Base-by-base conservation (phyloP, 2,888 invertebrate species). In the Pterostichus madidus region DNA sequence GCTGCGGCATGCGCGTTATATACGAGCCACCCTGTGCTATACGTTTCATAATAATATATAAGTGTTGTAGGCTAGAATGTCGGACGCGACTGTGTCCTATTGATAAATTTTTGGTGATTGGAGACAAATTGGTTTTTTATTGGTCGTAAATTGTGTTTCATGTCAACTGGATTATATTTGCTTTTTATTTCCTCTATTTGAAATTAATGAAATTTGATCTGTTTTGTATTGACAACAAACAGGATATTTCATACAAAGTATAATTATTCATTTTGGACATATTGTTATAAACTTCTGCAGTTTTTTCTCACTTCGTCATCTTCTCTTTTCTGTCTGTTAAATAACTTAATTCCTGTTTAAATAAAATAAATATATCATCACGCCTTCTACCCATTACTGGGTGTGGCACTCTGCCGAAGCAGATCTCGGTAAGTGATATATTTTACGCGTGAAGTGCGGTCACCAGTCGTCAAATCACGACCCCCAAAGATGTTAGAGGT, bases 21-120 rank as follows among this genome's bases (percentile, higher is more conserved):
- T 80, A 71, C 59, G 83, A 79, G 81, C 73, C 75, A 81, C 81
- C 81, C 81, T 75, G 81, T 81, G 46, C 73, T 81, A 68, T 80
- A 68, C 52, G 75, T 81, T 75, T 81, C 68, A 81, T 81, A 81
- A 81, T 81, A 81, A 81, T 81, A 81, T 81, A 81, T 73, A 81
- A 81, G 81, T 81, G 59, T 81, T 81, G 73, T 73, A 56, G 80
- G 81, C 39, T 81, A 59, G 44, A 64, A 53, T 75, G 75, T 75
- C 61, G 46, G 71, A 61, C 46, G 59, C 39, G 59, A 52, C 81
- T 81, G 75, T 81, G 61, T 56, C 59, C 75, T 73, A 75, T 81
- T 81, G 81, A 81, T 81, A 81, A 81, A 81, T 81, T 75, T 81
- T 81, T 81, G 46, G 81, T 81, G 81, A 81, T 81, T 81, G 81